Evolutionary conservation across 92 coral and sea anemone genomes (phyloP).

Genomic region (Parazoanthus atlanticus): DNA sequence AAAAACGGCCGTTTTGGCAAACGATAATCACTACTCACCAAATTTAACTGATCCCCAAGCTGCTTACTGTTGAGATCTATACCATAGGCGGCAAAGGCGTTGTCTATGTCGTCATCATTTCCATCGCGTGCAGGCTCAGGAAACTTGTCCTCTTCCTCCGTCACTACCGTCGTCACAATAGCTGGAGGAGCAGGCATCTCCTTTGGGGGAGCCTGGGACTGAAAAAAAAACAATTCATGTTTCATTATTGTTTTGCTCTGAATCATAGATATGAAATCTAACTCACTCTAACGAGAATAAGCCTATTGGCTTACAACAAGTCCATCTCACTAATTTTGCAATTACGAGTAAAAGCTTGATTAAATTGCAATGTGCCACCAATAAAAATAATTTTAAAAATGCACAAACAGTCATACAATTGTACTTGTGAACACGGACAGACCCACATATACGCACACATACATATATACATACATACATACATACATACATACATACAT

Average conservation of each 20-base stretch:
- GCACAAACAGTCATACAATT: too few relatives aligned
- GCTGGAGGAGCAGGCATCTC: slow-evolving; percentile 46
- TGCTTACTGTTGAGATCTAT: slow-evolving; percentile 48
- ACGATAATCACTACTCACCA: slow-evolving; percentile 46
- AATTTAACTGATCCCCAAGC: slow-evolving; percentile 64
- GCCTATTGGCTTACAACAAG: too few relatives aligned
- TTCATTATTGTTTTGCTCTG: too few relatives aligned
- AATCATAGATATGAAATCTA: too few relatives aligned
- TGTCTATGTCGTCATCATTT: slow-evolving; percentile 76
- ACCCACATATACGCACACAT: neutral
- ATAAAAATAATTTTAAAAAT: too few relatives aligned
- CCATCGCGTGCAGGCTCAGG: slow-evolving; percentile 39
- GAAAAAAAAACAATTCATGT: neutral
- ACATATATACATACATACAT: neutral
- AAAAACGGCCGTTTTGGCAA: neutral
- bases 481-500: neutral
- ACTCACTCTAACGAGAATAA: too few relatives aligned
- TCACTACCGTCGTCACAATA: slow-evolving; percentile 63
- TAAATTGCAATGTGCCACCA: too few relatives aligned
- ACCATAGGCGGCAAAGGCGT: slow-evolving; percentile 83
- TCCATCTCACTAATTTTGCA: too few relatives aligned
- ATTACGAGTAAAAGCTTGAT: too few relatives aligned
- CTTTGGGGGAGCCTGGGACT: neutral
- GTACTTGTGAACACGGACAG: neutral
- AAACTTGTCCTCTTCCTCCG: slow-evolving; percentile 27